Base-by-base conservation (phyloP, 1,140 invertebrate genomes). In the Pogonomyrmex californicus region DNA sequence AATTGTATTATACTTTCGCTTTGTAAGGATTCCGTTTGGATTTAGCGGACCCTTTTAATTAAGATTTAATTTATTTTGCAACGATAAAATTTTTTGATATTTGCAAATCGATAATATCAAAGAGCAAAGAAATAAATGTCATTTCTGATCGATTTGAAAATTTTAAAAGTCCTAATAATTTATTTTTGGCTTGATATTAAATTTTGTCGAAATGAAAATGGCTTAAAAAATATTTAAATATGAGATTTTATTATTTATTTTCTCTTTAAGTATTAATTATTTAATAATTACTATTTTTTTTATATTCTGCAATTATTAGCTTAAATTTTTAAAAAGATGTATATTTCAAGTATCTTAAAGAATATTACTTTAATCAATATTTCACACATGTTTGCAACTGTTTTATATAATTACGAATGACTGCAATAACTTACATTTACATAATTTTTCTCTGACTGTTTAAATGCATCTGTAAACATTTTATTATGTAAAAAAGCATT, bases 51-150 rank as follows among this genome's bases (percentile, higher is more conserved):
- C 10, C 17, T 73, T 23, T 1, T 17, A n/a, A 4, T 17, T 17
- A 36, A 10, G 49, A 38, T 83, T 62, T 62, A 38, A 60, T 60
- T 51, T 41, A 17, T 65, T 78, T 78, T 60, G 33, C 75, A 36
- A 36, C 6, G 33, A 17, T 36, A 17, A 47, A 65, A 30, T 12
- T 12, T 60, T 38, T 23, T 23, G 23, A 23, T 23, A 23, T 23
- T 23, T 0, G 23, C 23, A 23, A 23, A 23, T 23, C 23, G 23
- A 23, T 23, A 23, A 23, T 23, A 23, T 23, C 23, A 23, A 23
- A 23, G 23, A 23, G 23, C 23, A 23, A 23, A 23, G 23, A 23
- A 0, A 23, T 23, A 23, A 23, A 23, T 23, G 23, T 23, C 23
- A 23, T 23, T 23, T 23, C 23, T 23, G 23, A 23, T 23, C 23